Base-by-base conservation (phyloP, 2,888 invertebrate species). In the Bugulina stolonifera region DNA sequence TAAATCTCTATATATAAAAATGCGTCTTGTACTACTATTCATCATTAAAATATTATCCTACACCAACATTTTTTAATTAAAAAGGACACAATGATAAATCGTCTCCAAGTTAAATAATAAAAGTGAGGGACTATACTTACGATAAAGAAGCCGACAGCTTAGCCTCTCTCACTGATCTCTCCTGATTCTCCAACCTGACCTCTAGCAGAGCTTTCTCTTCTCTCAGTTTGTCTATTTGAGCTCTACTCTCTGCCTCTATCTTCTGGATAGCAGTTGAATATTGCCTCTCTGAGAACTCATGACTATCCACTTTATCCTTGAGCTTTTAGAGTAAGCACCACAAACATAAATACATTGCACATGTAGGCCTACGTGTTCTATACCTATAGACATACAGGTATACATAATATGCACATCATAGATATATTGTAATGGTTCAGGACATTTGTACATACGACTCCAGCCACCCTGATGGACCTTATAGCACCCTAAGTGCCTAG, bases 171-270 rank as follows among this genome's bases (percentile, higher is more conserved):
- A 80, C 75, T 71, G 83, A 83, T 71, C 75, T 77, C 70, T 83
- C 83, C 69, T 80, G 75, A 58, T 10, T 29, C 52, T 54, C 58
- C 3, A 54, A 14, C 35, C 73, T 34, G 55, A 83, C 83, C 81
- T 85, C 83, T 35, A 84, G 75, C 79, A 82, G 80, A 22, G 82
- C 82, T 72, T 83, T 84, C 71, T 85, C 84, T 73, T 84, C 81
- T 74, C 82, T 82, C 57, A 78, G 79, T 18, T 77, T 77, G 18
- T 75, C 75, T 32, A 81, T 76, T 57, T 77, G 77, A 32, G 77
- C 77, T 73, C 80, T 74, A 23, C 81, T 73, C 29, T 78, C 77
- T 2, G 75, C 73, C 27, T 81, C 72, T 69, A 75, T 71, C 23
- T 74, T 14, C 3, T 43, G 29, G 1, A 54, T 14, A 52, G 35